phyloP scores from a whole-genome alignment of 2,113 vertebrate genomes.

The Raphicerus campestris region DNA sequence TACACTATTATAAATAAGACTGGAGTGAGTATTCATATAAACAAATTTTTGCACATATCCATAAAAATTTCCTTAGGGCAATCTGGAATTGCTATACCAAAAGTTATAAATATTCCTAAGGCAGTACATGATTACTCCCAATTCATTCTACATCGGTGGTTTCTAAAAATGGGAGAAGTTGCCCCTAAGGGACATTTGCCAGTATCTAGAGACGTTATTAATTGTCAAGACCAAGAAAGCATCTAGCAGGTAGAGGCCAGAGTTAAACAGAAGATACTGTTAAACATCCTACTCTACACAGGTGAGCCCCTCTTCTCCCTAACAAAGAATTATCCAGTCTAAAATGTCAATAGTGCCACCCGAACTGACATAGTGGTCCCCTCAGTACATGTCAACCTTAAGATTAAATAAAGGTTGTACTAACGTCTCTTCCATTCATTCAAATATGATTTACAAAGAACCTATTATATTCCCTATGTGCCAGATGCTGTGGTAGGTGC shows the following conservation, averaged over 20 bases:
- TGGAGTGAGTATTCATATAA: not conserved
- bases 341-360: not conserved
- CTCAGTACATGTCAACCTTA: not conserved
- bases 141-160: not conserved
- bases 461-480: not conserved
- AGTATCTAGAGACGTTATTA: not conserved
- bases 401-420: not conserved
- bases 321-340: not conserved
- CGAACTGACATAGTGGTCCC: not conserved
- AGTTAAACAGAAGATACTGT: not conserved
- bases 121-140: not conserved
- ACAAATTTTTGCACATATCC: not conserved
- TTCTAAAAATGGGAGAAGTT: not conserved
- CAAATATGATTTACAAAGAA: not conserved
- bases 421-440: not conserved
- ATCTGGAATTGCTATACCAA: not conserved
- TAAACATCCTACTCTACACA: not conserved
- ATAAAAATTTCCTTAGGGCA: not conserved
- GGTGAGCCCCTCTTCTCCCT: not conserved
- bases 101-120: constrained; percentile 2
- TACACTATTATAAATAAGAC: constrained; percentile 5
- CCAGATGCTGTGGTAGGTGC: not conserved
- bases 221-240: not conserved
- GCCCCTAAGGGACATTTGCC: not conserved
- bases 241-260: not conserved